Base-by-base conservation (phyloP, 2,888 invertebrate genomes). In the Lapara coniferarum region DNA sequence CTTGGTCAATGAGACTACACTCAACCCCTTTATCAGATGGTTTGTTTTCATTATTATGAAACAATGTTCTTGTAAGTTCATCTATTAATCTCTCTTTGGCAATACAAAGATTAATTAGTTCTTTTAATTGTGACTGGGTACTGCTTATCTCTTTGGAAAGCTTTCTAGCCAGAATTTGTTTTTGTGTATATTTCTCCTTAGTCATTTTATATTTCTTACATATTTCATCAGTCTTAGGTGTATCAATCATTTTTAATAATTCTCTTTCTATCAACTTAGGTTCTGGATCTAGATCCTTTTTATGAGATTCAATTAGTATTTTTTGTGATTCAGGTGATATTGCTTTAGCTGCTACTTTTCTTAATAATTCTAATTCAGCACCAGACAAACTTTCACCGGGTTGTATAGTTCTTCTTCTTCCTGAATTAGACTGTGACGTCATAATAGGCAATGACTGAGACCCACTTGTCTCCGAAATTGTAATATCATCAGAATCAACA, bases 21-120 rank as follows among this genome's bases (percentile, higher is more conserved):
- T 94, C 95, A 72, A 95, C 93, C 83, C 96, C 96, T 68, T 96
- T 96, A 75, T 95, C 94, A 73, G 85, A 86, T 67, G 81, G 77
- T 74, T 91, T 92, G 70, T 83, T 90, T 70, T 88, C 89, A 71
- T 81, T 83, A 72, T 83, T 88, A 72, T 87, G 81, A 70, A 86
- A 88, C 57, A 90, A 83, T 66, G 89, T 83, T 82, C 85, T 91
- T 2, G 91, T 89, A 77, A 97, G 91, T 77, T 97, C 97, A 77
- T 95, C 95, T 74, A 97, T 96, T 66, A 97, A 94, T 78, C 96
- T 96, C 83, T 97, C 96, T 85, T 97, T 97, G 0, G 91, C 89
- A 78, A 94, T 90, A 77, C 94, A 94, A 37, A 96, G 94, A 79
- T 95, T 95, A 78, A 97, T 96, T 37, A 97, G 88, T 85, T 97